Evolutionary conservation across 2,797 vertebrate genomes (phyloP).

Genomic region (Poecilia picta): DNA sequence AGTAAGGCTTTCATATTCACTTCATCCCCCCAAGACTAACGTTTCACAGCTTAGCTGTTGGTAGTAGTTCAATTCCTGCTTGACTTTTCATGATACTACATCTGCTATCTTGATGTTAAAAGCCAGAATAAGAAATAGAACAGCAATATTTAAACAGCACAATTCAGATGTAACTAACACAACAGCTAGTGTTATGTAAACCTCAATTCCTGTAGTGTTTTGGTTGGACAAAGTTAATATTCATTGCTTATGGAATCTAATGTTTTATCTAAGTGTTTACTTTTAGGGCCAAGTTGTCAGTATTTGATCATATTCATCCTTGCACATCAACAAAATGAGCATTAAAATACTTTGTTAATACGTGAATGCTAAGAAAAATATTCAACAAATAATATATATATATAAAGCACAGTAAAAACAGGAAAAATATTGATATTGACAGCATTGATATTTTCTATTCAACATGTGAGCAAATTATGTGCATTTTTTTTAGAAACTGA

Average conservation of each 20-base stretch:
- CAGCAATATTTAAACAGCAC: background rate
- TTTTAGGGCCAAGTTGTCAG: background rate
- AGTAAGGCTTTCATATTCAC: conserved; percentile 59
- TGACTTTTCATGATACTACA: conserved; percentile 1
- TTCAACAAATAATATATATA: background rate
- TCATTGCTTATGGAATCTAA: background rate
- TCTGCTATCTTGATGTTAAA: conserved; percentile 32
- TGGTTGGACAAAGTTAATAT: background rate
- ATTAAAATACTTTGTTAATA: background rate
- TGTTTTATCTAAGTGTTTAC: background rate
- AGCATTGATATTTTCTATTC: background rate
- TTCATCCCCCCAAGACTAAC: conserved; percentile 47
- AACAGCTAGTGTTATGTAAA: background rate
- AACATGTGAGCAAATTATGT: background rate
- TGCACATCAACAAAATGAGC: background rate
- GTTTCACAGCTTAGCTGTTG: conserved; percentile 46
- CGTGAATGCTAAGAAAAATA: background rate
- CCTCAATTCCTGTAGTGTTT: background rate
- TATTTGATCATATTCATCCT: background rate
- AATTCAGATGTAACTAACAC: background rate
- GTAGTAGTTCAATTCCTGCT: conserved; percentile 34
- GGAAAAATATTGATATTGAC: background rate
- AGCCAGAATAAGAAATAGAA: conserved; percentile 19
- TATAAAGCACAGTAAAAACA: background rate
- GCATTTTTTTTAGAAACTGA: background rate